phyloP scores from a whole-genome alignment of 2,113 vertebrate genomes.

The Salvelinus sp. region DNA sequence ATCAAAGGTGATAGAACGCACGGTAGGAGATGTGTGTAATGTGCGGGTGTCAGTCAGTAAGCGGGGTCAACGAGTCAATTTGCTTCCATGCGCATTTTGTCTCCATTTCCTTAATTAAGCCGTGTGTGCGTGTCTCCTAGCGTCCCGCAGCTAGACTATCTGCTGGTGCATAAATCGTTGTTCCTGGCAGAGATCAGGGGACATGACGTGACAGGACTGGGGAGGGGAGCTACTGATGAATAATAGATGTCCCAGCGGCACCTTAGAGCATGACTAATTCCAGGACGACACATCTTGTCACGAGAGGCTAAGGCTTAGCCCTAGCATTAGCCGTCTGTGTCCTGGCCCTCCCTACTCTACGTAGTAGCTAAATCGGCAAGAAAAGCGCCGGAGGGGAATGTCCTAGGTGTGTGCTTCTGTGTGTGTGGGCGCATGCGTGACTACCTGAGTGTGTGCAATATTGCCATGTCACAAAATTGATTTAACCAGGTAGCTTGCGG shows the following conservation, averaged over 20 bases:
- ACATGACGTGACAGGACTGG: slow-evolving; percentile 9
- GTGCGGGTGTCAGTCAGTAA: slow-evolving; percentile 25
- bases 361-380: no score
- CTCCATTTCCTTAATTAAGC: slow-evolving; percentile 69
- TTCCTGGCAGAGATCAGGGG: neutral
- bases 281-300: slow-evolving; percentile 57
- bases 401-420: neutral
- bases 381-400: no score
- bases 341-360: neutral
- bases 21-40: no score
- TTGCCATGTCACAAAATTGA: no score
- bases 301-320: slow-evolving; percentile 44
- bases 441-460: neutral
- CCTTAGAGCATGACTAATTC: slow-evolving; percentile 68
- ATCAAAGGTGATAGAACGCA: slow-evolving; percentile 1
- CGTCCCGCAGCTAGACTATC: slow-evolving; percentile 51
- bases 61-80: neutral
- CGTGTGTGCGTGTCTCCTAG: slow-evolving; percentile 11
- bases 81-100: slow-evolving; percentile 47
- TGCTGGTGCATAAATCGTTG: neutral
- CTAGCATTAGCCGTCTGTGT: slow-evolving; percentile 46
- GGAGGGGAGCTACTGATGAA: slow-evolving; percentile 55
- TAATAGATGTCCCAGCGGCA: slow-evolving; percentile 54
- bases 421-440: neutral
- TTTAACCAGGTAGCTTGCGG: no score